Evolutionary conservation across 2,797 vertebrate species (phyloP).

Genomic region (Hydrolagus colliei): DNA sequence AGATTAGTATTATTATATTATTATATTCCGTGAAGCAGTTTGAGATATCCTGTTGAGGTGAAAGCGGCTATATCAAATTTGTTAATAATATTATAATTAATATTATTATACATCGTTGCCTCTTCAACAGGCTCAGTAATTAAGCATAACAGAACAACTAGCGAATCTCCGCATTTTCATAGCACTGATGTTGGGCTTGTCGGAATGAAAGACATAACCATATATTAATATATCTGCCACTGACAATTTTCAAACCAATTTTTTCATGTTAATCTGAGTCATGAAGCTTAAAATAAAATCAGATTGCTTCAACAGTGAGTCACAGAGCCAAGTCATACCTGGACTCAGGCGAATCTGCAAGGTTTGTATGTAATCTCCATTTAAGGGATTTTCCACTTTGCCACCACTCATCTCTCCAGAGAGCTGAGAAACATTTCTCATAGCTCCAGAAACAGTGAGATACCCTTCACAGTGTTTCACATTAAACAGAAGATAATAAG

Average conservation of each 20-base stretch:
- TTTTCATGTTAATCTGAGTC: background rate
- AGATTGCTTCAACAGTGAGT: constrained; percentile 3
- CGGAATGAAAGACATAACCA: background rate
- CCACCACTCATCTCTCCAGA: background rate
- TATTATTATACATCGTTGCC: too few species aligned
- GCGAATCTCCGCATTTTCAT: background rate
- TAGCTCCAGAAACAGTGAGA: background rate
- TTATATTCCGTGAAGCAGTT: too few species aligned
- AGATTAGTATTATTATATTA: too few species aligned
- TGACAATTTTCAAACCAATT: background rate
- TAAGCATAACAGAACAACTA: too few species aligned
- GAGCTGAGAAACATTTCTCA: background rate
- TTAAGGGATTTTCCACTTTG: background rate
- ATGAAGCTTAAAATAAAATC: background rate
- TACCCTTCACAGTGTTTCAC: too few species aligned
- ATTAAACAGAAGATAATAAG: too few species aligned
- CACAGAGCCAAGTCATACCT: background rate
- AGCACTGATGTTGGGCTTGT: background rate
- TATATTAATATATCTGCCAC: background rate
- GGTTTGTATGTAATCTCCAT: background rate
- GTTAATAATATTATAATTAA: too few species aligned
- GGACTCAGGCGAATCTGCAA: background rate
- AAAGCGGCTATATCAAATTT: too few species aligned
- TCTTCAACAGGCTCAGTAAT: too few species aligned
- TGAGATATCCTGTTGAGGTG: too few species aligned